Conservation (phyloP, 2,113 vertebrate species). For the Sapayoa aenigma region DNA sequence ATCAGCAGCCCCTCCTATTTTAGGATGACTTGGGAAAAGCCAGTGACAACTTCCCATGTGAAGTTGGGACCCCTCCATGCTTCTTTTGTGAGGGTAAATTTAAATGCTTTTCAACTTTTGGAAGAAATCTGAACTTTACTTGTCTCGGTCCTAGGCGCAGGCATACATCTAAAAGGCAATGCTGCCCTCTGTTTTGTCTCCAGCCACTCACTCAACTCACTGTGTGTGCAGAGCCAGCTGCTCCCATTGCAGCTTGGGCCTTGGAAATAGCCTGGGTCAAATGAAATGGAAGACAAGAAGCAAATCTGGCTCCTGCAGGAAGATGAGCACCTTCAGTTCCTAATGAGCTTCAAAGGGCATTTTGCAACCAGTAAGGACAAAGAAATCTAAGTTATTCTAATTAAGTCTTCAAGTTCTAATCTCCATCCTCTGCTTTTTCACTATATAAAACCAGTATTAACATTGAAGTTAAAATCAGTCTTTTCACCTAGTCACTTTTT, state of each 20-base stretch:
- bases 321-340: neutral
- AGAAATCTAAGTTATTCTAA: neutral
- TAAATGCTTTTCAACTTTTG: neutral
- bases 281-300: neutral
- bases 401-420: neutral
- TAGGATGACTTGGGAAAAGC: neutral
- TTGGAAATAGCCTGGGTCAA: neutral
- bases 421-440: neutral
- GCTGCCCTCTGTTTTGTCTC: neutral
- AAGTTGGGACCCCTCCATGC: neutral
- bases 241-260: neutral
- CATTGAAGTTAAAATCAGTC: neutral
- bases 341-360: neutral
- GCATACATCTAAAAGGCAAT: neutral
- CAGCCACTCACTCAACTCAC: neutral
- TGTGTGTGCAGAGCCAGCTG: neutral
- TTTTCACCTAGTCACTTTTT: neutral
- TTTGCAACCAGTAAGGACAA: neutral
- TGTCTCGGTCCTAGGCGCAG: neutral
- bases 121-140: neutral
- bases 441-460: neutral
- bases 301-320: neutral
- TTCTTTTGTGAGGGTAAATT: neutral
- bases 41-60: neutral
- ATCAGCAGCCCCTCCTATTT: neutral